Evolutionary conservation across 2,113 vertebrate genomes (phyloP), one percentile per base, ranked within the genome.

Genomic region (Neopipo cinnamomea): DNA sequence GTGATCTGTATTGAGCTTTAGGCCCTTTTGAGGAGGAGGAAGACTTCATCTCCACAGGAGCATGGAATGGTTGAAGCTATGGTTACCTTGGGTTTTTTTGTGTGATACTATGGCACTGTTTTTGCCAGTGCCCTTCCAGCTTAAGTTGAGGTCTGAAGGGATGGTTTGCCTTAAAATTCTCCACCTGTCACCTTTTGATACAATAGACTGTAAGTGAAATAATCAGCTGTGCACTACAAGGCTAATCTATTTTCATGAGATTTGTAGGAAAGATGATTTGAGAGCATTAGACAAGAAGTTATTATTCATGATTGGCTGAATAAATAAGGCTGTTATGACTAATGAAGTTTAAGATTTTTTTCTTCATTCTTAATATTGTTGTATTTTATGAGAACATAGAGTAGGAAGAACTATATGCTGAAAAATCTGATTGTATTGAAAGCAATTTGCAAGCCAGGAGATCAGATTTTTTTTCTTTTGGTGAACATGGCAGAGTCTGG

Each of bases 231-330:
- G 66, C 56, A 2, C 44, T 85, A 31, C n/a, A 24, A 53, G 28
- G 14, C 62, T 94, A 89, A 87, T 95, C 73, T 65, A 72, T 89
- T 91, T 95, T 87, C 89, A 85, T 2, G 1, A 88, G 62, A 25
- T 82, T 89, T 94, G 92, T 72, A 71, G 74, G 52, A 92, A 81
- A 91, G 77, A 75, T 94, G 56, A 68, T 95, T 84, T 75, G 73
- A 79, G 81, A 78, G 84, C 58, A 82, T 95, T 94, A 95, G 77
- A 65, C 0, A 5, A 89, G 56, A 65, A 85, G 61, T 61, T 86
- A 42, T 72, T 96, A 87, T 87, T 95, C 31, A 13, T 79, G 49
- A 91, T 91, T 89, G 89, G 71, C 55, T 89, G 76, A 78, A 71
- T 93, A 85, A 77, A 56, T 85, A 89, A 75, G 42, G 37, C 52